Evolutionary conservation across 2,888 invertebrate genomes (phyloP), one percentile per base, ranked within the genome.

Genomic region (Trichogramma evanescens): DNA sequence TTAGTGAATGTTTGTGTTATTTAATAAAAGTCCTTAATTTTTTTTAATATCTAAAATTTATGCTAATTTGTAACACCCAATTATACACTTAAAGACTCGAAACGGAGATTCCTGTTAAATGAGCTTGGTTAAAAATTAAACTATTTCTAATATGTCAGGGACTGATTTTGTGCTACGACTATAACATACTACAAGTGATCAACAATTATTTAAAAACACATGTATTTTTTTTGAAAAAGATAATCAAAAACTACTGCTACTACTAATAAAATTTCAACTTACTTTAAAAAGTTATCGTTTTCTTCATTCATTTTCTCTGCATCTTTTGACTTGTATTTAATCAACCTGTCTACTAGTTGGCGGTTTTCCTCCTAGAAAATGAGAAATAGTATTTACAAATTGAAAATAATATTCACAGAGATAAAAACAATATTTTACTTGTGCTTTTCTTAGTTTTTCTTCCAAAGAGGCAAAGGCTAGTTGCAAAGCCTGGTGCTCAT

Each of bases 301-400:
- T 97, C 95, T 80, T 93, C 92, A 75, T 98, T 98, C 85, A 98
- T 86, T 79, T 89, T 89, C 73, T 97, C 96, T 1, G 96, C 97
- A 82, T 95, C 95, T 80, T 91, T 89, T 54, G 91, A 88, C 80
- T 98, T 97, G 76, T 93, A 89, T 68, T 89, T 89, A 78, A 96
- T 92, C 70, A 95, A 84, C 69, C 94, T 84, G 67, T 94, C 92
- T 61, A 95, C 84, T 66, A 95, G 80, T 66, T 89, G 84, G 48
- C 88, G 83, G 80, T 95, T 92, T 82, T 95, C 95, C 74, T 89
- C 90, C 89, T 94, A 82, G 41, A 42, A n/a, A 9, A 44, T 38
- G 56, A 56, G 57, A 53, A 13, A 39, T 48, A 45, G 44, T 59
- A 41, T 42, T 41, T 56, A 58, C 41, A 9, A 45, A 49, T 44